Evolutionary conservation across 2,113 vertebrate species (phyloP).

Genomic region (Syngnathus scovelli): DNA sequence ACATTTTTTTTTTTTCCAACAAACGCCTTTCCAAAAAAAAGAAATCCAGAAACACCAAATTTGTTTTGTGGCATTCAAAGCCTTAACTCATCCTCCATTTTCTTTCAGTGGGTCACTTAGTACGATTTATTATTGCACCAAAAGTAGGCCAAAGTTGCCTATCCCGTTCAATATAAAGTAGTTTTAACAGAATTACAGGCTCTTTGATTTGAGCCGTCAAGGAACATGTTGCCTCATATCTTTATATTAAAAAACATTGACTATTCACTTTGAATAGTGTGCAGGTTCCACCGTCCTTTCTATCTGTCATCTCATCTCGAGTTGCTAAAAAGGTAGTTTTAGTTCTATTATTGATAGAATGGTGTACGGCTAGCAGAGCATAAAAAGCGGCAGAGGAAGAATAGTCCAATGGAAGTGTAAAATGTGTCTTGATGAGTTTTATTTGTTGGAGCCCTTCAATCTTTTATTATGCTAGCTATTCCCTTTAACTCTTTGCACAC

Average conservation of each 20-base stretch:
- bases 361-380: constrained; percentile 7
- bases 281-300: neutral
- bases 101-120: no score
- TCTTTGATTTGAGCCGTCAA: neutral
- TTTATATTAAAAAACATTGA: neutral
- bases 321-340: constrained; percentile 6
- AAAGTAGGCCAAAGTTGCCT: no score
- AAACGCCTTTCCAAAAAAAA: no score
- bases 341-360: constrained; percentile 56
- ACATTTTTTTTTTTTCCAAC: no score
- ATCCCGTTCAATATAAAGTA: no score
- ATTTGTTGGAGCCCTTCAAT: constrained; percentile 11
- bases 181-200: no score
- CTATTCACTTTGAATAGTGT: neutral
- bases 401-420: constrained; percentile 17
- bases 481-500: constrained; percentile 3
- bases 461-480: constrained; percentile 9
- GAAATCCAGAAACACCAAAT: no score
- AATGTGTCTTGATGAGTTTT: constrained; percentile 32
- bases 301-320: neutral
- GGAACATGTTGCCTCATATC: neutral
- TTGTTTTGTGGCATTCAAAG: no score
- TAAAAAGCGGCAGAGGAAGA: constrained; percentile 15
- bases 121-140: no score
- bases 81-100: no score